Evolutionary conservation across 2,113 vertebrate genomes (phyloP).

Genomic region (Thermophis baileyi): DNA sequence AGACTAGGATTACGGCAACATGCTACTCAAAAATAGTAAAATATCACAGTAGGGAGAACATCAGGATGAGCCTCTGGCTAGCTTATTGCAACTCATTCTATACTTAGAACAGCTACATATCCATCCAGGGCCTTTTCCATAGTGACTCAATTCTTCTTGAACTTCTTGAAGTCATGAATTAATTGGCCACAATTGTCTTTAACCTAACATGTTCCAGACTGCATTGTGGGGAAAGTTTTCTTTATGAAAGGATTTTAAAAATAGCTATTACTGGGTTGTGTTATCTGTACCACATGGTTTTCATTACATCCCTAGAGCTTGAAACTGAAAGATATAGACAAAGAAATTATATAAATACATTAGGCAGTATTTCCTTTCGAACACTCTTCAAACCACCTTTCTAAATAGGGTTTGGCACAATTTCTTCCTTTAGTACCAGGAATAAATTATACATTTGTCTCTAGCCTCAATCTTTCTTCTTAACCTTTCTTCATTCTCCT

Average conservation of each 20-base stretch:
- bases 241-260: background rate
- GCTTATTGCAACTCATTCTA: background rate
- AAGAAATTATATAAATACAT: background rate
- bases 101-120: background rate
- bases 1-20: background rate
- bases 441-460: background rate
- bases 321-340: background rate
- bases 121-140: background rate
- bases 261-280: background rate
- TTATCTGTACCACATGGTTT: background rate
- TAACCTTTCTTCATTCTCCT: background rate
- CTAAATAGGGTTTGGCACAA: background rate
- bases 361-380: background rate
- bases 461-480: background rate
- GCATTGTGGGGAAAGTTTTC: background rate
- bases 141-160: background rate
- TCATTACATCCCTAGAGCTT: background rate
- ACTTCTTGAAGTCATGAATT: background rate
- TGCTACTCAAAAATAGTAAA: background rate
- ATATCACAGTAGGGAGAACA: background rate
- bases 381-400: background rate
- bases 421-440: background rate
- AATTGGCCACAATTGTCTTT: background rate
- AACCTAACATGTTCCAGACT: background rate
- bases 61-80: background rate